These are phyloP conservation scores for Dryas iulia DNA, from an alignment of 1,140 invertebrate species.

Conservation along the genomic window DNA sequence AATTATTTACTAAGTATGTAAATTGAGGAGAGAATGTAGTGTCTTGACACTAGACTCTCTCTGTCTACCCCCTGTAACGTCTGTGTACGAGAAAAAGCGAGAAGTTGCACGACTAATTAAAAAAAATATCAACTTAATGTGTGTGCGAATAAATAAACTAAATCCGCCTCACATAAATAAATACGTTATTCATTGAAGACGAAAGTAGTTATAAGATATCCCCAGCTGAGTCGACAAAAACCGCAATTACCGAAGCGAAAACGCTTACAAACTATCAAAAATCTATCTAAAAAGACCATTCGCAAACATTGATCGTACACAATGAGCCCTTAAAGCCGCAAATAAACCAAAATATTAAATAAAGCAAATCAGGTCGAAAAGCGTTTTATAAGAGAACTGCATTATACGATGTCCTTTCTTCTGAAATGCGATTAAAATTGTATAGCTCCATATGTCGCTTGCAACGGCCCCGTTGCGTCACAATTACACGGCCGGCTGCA, in stretches of 20 bases:
- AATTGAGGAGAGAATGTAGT: too few species aligned
- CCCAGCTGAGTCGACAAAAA: slow-evolving; percentile 3
- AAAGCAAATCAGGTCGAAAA: slow-evolving; percentile 47
- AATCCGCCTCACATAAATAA: neutral
- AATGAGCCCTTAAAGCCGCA: slow-evolving; percentile 70
- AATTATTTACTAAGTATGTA: too few species aligned
- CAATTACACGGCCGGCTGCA: slow-evolving; percentile 75
- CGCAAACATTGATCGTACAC: slow-evolving; percentile 67
- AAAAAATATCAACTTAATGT: neutral
- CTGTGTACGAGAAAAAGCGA: too few species aligned
- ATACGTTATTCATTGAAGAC: neutral
- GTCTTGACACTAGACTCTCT: too few species aligned
- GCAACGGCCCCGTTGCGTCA: slow-evolving; percentile 66
- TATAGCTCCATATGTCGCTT: slow-evolving; percentile 75
- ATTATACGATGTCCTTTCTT: slow-evolving; percentile 76
- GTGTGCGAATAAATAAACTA: slow-evolving; percentile 1
- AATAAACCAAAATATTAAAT: slow-evolving; percentile 72
- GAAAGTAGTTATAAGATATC: neutral
- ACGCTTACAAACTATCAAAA: slow-evolving; percentile 44
- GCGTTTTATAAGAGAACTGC: slow-evolving; percentile 72
- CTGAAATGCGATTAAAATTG: slow-evolving; percentile 80
- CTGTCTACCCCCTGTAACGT: too few species aligned
- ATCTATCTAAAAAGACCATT: slow-evolving; percentile 57
- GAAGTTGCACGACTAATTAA: too few species aligned
- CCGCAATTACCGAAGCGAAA: slow-evolving; percentile 42